These are phyloP conservation scores for Halcyon leucocephala DNA, from an alignment of 2,797 vertebrate species.

Conservation along the genomic window DNA sequence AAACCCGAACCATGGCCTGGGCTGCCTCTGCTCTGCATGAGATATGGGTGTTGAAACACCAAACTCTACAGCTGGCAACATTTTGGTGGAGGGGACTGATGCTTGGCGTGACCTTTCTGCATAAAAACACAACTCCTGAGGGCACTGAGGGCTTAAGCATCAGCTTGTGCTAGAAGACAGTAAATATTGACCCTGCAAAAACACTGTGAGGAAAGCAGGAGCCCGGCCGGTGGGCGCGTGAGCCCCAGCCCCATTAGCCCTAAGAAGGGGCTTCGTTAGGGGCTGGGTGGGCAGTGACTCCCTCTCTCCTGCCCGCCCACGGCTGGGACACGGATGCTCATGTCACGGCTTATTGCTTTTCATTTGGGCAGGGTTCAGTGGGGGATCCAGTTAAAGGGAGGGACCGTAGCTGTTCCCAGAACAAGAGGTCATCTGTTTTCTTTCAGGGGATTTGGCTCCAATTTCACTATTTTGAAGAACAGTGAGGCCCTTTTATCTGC, in stretches of 20 bases:
- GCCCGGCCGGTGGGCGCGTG: rapidly evolving
- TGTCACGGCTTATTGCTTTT: neutral
- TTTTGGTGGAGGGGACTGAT: neutral
- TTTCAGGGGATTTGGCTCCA: constrained; percentile 60
- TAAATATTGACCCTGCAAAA: neutral
- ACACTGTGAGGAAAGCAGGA: rapidly evolving
- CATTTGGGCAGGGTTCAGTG: neutral
- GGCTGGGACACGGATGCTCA: rapidly evolving
- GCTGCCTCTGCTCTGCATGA: rapidly evolving
- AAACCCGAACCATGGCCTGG: neutral
- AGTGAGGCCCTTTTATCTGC: constrained; percentile 52
- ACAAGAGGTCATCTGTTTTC: constrained; percentile 70
- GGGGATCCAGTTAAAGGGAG: constrained; percentile 15
- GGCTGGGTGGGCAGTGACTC: neutral
- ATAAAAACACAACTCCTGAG: neutral
- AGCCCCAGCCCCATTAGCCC: rapidly evolving
- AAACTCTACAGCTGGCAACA: neutral
- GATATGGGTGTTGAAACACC: neutral
- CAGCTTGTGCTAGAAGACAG: neutral
- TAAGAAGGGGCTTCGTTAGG: neutral
- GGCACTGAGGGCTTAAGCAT: neutral
- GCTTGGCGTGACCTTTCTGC: neutral
- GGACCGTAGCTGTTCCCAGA: constrained; percentile 21
- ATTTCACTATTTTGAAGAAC: constrained; percentile 34
- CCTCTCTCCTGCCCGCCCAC: neutral